Conservation (phyloP, 2,797 vertebrate species). For the Pelobates cultripes region DNA sequence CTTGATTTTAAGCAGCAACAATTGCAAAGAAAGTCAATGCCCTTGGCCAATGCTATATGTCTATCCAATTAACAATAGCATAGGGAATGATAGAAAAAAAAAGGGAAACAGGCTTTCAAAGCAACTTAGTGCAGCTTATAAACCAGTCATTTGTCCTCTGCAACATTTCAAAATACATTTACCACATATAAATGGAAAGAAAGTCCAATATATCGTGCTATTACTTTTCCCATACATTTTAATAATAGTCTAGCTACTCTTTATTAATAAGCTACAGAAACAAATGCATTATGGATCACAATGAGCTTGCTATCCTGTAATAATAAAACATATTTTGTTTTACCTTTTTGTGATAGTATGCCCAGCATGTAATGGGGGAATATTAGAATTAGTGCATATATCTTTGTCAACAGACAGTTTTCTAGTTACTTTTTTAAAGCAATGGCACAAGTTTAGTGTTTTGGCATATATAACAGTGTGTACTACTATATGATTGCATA, state of each 20-base stretch:
- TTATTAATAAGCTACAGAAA: conserved; percentile 39
- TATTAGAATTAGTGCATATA: neutral
- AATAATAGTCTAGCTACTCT: conserved; percentile 45
- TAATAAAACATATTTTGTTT: conserved; percentile 44
- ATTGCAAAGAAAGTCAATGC: conserved; percentile 53
- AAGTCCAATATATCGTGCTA: conserved; percentile 39
- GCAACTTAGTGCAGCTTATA: conserved; percentile 37
- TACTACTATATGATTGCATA: neutral
- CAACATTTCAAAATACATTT: conserved; percentile 39
- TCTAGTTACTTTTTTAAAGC: neutral
- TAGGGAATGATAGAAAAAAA: conserved; percentile 36
- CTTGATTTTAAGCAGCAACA: conserved; percentile 50
- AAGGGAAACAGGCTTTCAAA: conserved; percentile 49
- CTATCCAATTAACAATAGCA: conserved; percentile 53
- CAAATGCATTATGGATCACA: conserved; percentile 42
- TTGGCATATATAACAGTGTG: neutral
- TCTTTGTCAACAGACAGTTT: neutral
- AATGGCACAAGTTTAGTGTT: neutral
- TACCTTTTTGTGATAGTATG: neutral
- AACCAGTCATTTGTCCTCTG: conserved; percentile 49
- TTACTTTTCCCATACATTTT: conserved; percentile 42
- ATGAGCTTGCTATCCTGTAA: conserved; percentile 24
- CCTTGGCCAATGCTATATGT: conserved; percentile 56
- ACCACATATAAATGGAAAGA: conserved; percentile 36
- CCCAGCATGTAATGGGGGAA: neutral